Base-by-base conservation (phyloP, 1,140 invertebrate species). In the Bombus huntii region DNA sequence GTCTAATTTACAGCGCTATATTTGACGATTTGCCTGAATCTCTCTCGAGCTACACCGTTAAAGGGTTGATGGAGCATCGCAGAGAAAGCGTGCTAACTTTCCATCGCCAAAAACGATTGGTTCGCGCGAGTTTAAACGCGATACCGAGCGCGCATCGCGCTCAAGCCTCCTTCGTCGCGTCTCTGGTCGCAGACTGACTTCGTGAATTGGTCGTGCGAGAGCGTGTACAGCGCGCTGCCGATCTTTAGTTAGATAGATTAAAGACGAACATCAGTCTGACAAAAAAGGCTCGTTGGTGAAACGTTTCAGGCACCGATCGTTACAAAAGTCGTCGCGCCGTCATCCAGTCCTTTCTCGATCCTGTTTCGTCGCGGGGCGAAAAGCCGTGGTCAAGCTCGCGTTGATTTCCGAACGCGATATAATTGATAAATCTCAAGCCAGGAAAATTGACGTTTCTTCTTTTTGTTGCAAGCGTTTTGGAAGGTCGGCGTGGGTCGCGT, bases 271-370 rank as follows among this genome's bases (percentile, higher is more conserved):
- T 88, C 88, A 78, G 77, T 85, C 81, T 70, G 77, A 68, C 65
- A 22, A 42, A 77, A 53, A 87, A 87, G 81, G 76, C 72, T 87
- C 76, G 77, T 89, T 77, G 73, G 28, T 73, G 42, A 81, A 85
- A 89, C 88, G 72, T 65, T 34, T 78, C 68, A 77, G 81, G 86
- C 76, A 88, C 73, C 73, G 77, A 81, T 85, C 66, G 47, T 87
- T 76, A 70, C 31, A 80, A 68, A 62, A 87, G 68, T 62, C 53
- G 28, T 5, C 47, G 25, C 72, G 47, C 34, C 31, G 13, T 10
- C 44, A 15, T 31, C n/a, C 53, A 34, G n/a, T 53, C 47, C 53
- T 76, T 68, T 53, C 37, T 80, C 80, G 34, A 3, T 66, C 53
- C 15, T 18, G 47, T 59, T 28, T 28, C 74, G 31, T 75, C 9